Evolutionary conservation across 2,888 invertebrate genomes (phyloP).

Genomic region (Drosophila niveifrons): DNA sequence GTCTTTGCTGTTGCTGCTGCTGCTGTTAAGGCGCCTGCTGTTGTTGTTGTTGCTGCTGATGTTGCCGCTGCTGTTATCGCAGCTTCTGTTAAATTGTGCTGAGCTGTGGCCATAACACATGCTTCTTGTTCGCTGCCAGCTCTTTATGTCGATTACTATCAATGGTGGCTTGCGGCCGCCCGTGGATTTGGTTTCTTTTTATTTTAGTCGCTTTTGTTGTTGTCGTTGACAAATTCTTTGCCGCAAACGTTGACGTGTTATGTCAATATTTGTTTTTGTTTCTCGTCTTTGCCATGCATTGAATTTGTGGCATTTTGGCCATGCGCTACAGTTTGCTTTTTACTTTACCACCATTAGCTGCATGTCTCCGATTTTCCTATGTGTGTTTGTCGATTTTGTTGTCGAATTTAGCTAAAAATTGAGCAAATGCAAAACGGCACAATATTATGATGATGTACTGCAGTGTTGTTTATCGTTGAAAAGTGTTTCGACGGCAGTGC

Average conservation of each 20-base stretch:
- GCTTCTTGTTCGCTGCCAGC: conserved; percentile 33
- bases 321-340: not conserved
- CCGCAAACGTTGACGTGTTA: conserved; percentile 74
- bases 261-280: conserved; percentile 67
- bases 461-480: conserved; percentile 47
- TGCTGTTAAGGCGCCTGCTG: conserved; percentile 21
- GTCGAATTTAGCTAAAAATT: conserved; percentile 40
- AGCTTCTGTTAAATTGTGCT: conserved; percentile 38
- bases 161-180: conserved; percentile 7
- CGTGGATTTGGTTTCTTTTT: conserved; percentile 10
- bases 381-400: not conserved
- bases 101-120: conserved; percentile 80
- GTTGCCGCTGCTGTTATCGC: conserved; percentile 37
- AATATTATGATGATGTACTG: conserved; percentile 68
- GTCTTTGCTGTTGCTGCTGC: conserved; percentile 41
- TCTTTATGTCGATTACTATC: conserved; percentile 8
- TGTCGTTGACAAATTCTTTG: conserved; percentile 19
- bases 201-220: conserved; percentile 8
- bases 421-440: conserved; percentile 51
- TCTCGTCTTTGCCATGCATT: conserved; percentile 13
- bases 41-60: conserved; percentile 29
- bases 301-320: conserved; percentile 38
- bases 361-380: conserved; percentile 7
- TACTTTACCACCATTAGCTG: not conserved
- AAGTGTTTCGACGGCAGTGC: not conserved